Conservation (phyloP, 2,797 vertebrate genomes). For the Acrocephalus scirpaceus region DNA sequence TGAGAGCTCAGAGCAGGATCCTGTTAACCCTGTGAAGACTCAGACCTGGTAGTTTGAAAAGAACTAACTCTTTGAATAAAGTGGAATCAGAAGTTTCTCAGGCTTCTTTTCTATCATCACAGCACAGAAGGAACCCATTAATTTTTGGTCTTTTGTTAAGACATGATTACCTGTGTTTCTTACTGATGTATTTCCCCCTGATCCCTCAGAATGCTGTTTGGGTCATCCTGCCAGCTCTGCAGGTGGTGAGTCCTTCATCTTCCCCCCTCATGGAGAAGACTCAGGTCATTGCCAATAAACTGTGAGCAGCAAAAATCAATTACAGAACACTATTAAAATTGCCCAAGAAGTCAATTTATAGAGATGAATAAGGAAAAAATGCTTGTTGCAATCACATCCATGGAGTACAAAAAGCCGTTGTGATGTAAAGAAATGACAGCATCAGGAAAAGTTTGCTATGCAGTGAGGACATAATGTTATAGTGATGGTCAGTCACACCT, state of each 20-base stretch:
- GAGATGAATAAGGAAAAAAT: not conserved
- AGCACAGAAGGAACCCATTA: not conserved
- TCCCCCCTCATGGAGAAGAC: not conserved
- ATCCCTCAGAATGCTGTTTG: not conserved
- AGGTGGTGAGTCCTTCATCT: not conserved
- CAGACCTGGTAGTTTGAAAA: not conserved
- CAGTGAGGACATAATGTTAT: not conserved
- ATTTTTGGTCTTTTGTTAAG: not conserved
- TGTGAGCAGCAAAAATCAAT: not conserved
- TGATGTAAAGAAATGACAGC: not conserved
- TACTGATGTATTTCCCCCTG: not conserved
- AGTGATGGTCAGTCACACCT: not conserved
- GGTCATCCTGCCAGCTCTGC: not conserved
- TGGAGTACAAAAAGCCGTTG: not conserved
- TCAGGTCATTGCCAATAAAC: not conserved
- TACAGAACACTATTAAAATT: not conserved
- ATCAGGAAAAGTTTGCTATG: not conserved
- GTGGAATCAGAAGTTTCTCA: not conserved
- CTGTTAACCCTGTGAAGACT: rapidly evolving
- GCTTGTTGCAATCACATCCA: not conserved
- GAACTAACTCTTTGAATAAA: not conserved
- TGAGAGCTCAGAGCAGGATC: not conserved
- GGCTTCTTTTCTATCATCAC: not conserved
- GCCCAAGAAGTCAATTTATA: not conserved
- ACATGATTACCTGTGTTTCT: rapidly evolving